Evolutionary conservation across 2,888 invertebrate species (phyloP).

Genomic region (Morpho deidamia): DNA sequence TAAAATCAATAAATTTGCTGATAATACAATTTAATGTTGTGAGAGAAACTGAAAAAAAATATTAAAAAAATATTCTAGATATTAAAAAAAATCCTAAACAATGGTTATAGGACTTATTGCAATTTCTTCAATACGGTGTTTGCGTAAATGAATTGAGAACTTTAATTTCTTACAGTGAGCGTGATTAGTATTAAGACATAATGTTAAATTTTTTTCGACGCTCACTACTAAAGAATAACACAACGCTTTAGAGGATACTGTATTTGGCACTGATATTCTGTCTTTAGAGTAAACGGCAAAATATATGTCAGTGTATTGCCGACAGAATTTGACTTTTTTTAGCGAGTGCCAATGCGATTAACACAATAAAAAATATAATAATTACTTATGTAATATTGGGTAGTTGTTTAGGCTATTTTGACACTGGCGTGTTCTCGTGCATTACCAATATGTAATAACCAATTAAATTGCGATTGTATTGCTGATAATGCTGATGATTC

Average conservation of each 20-base stretch:
- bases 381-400: slow-evolving; percentile 2
- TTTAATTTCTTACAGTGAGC: slow-evolving; percentile 12
- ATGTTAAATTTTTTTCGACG: slow-evolving; percentile 37
- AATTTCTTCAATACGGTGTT: neutral
- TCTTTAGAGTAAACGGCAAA: slow-evolving; percentile 1
- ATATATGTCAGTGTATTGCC: slow-evolving; percentile 6
- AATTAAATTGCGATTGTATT: neutral
- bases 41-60: too few relatives aligned
- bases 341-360: slow-evolving; percentile 21
- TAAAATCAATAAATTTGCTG: too few relatives aligned
- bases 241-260: slow-evolving; percentile 41
- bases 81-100: too few relatives aligned
- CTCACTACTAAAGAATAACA: slow-evolving; percentile 45
- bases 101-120: too few relatives aligned
- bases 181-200: slow-evolving; percentile 45
- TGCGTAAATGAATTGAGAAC: slow-evolving; percentile 1
- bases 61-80: too few relatives aligned
- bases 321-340: slow-evolving; percentile 15
- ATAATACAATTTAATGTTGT: too few relatives aligned
- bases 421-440: slow-evolving; percentile 12
- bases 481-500: neutral
- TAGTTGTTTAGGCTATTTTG: slow-evolving; percentile 8
- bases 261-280: slow-evolving; percentile 29
- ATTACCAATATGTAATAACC: neutral
- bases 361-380: slow-evolving; percentile 9